Conservation (phyloP, 2,113 vertebrate species). For the Phalacrocorax carbo region DNA sequence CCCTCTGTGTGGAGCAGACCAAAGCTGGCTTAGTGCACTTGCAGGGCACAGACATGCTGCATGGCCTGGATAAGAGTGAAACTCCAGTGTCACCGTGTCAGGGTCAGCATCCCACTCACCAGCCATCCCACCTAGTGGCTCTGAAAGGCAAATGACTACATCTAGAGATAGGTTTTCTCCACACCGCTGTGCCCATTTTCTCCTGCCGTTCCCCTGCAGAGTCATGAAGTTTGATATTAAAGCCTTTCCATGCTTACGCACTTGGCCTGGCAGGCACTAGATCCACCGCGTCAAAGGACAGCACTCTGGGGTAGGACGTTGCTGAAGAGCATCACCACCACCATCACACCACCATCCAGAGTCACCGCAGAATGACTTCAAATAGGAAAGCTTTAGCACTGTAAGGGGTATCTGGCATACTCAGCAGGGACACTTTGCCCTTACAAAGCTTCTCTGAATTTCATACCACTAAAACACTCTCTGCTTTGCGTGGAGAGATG, state of each 20-base stretch:
- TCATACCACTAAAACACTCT: not conserved
- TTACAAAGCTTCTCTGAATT: not conserved
- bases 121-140: not conserved
- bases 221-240: not conserved
- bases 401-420: not conserved
- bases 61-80: not conserved
- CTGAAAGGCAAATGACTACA: not conserved
- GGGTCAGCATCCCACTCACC: not conserved
- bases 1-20: not conserved
- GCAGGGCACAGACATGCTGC: not conserved
- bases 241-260: not conserved
- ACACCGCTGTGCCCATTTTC: accelerated
- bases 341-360: not conserved
- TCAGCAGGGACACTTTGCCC: not conserved
- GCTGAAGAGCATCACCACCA: not conserved
- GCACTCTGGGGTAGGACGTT: not conserved
- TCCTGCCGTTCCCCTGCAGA: not conserved
- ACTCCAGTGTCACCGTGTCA: not conserved
- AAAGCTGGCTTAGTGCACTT: not conserved
- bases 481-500: not conserved
- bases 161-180: not conserved
- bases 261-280: not conserved
- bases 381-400: not conserved
- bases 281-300: not conserved
- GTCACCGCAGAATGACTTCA: not conserved